Conservation (phyloP, 2,113 vertebrate genomes). For the Oriolus oriolus region DNA sequence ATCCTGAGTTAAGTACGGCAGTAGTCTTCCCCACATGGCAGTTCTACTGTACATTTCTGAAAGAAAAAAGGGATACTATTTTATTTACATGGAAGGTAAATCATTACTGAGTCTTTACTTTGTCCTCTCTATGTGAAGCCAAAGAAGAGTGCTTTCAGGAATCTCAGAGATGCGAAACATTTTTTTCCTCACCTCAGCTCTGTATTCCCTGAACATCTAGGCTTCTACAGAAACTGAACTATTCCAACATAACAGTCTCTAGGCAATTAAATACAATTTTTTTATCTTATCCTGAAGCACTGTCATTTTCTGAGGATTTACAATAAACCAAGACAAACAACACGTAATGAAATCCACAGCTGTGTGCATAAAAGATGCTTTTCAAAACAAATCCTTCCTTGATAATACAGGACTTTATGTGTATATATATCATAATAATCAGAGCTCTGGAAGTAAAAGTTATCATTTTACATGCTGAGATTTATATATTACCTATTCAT, state of each 20-base stretch:
- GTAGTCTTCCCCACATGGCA: accelerated
- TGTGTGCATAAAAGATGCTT: background rate
- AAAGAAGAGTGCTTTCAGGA: background rate
- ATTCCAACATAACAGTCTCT: background rate
- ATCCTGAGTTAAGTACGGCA: accelerated
- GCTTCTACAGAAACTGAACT: background rate
- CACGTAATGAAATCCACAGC: background rate
- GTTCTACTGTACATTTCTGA: background rate
- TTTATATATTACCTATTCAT: slow-evolving; percentile 32
- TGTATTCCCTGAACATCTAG: background rate
- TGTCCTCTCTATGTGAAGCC: background rate
- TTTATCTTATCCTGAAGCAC: background rate
- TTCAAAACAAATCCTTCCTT: slow-evolving; percentile 19
- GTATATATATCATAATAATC: background rate
- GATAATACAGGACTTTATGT: background rate
- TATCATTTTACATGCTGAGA: background rate
- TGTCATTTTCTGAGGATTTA: slow-evolving; percentile 9
- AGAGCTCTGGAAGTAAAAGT: background rate
- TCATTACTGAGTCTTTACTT: background rate
- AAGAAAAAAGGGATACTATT: accelerated
- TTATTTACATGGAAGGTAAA: background rate
- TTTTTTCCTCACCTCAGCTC: background rate
- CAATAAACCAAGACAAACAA: slow-evolving; percentile 17
- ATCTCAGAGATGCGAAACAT: background rate
- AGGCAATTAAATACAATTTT: background rate